These are phyloP conservation scores for Anisognathus igniventris DNA, from an alignment of 2,797 vertebrate species.

Conservation along the genomic window DNA sequence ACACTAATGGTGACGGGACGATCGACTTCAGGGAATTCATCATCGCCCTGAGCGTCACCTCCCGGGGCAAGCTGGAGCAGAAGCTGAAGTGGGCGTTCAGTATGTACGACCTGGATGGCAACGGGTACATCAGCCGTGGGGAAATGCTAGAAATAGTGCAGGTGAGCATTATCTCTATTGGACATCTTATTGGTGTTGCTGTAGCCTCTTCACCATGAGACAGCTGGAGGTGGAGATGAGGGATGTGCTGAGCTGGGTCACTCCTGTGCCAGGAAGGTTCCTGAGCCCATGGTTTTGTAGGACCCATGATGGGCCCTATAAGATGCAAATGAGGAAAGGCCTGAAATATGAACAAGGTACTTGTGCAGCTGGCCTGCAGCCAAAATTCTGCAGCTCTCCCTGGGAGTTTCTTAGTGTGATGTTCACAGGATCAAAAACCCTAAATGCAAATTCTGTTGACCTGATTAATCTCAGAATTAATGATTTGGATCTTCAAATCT, in stretches of 20 bases:
- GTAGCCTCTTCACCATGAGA: neutral
- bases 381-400: neutral
- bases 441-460: neutral
- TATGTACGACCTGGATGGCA: constrained; percentile 88
- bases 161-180: constrained; percentile 41
- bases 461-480: neutral
- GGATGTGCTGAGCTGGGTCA: neutral
- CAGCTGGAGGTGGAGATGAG: neutral
- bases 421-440: neutral
- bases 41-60: constrained; percentile 85
- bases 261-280: neutral
- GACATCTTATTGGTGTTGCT: neutral
- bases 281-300: neutral
- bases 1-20: constrained; percentile 84
- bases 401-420: neutral
- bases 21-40: constrained; percentile 90
- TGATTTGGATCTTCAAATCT: neutral
- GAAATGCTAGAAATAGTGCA: constrained; percentile 90
- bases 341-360: fast-evolving
- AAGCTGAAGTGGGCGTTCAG: constrained; percentile 88
- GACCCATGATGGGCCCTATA: fast-evolving
- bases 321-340: neutral
- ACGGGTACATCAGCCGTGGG: constrained; percentile 87
- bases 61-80: constrained; percentile 84
- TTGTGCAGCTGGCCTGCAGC: neutral